Conservation (phyloP, 2,888 invertebrate species). For the Leptarthrus brevirostris region DNA sequence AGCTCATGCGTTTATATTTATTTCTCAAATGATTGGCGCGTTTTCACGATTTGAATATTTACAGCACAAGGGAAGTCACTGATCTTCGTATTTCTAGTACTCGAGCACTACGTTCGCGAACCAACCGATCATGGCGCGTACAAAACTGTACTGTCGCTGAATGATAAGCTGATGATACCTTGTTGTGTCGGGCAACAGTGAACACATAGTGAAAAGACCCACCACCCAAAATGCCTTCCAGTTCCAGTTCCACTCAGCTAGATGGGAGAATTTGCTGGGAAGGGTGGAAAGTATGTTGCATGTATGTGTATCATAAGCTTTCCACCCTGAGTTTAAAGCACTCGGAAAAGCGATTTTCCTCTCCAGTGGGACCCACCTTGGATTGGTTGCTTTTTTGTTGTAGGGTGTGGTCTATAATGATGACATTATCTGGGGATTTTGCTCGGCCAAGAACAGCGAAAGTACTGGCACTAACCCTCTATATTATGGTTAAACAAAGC, state of each 20-base stretch:
- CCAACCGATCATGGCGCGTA: conserved; percentile 6
- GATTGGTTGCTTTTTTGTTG: conserved; percentile 48
- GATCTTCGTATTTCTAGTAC: no score
- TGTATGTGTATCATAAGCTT: conserved; percentile 15
- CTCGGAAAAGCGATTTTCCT: conserved; percentile 41
- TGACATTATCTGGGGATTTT: conserved; percentile 42
- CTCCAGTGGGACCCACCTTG: conserved; percentile 32
- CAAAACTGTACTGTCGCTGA: conserved; percentile 17
- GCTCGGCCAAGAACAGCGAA: conserved; percentile 39
- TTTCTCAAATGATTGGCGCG: no score
- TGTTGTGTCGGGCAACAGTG: conserved; percentile 3
- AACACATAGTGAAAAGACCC: background rate
- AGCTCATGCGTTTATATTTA: no score
- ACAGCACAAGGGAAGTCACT: no score
- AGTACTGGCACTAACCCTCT: conserved; percentile 29
- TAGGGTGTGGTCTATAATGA: conserved; percentile 50
- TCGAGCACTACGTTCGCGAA: background rate
- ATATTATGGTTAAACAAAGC: conserved; percentile 32
- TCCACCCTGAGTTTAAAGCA: conserved; percentile 14
- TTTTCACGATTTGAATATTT: no score
- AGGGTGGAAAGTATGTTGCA: background rate
- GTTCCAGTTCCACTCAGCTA: background rate
- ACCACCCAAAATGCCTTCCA: conserved; percentile 10
- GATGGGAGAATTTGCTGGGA: no score
- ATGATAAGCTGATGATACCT: background rate